Evolutionary conservation across 1,140 invertebrate genomes (phyloP).

Genomic region (Episyrphus balteatus): DNA sequence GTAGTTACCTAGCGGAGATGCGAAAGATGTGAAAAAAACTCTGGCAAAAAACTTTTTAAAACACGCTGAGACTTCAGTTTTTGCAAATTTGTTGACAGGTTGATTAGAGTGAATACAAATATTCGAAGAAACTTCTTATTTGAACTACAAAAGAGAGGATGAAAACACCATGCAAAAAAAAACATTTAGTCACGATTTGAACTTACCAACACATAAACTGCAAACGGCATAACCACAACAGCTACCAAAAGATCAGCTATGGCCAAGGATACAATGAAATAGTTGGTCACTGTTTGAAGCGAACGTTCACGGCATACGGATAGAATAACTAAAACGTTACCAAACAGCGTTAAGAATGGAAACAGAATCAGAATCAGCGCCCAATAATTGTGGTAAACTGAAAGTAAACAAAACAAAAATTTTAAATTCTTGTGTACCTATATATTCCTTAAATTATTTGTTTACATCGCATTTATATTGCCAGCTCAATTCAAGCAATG

Average conservation of each 20-base stretch:
- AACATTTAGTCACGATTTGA: too few relatives aligned
- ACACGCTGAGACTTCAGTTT: too few relatives aligned
- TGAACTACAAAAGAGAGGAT: too few relatives aligned
- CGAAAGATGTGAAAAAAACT: too few relatives aligned
- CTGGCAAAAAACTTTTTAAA: too few relatives aligned
- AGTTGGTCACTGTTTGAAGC: conserved; percentile 92
- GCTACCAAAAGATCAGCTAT: conserved; percentile 94
- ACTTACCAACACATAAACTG: conserved; percentile 92
- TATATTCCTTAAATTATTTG: conserved; percentile 2
- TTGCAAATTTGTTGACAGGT: too few relatives aligned
- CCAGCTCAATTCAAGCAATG: background rate
- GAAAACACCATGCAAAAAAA: too few relatives aligned
- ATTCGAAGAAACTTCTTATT: too few relatives aligned
- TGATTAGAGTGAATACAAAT: too few relatives aligned
- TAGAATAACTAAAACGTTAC: conserved; percentile 92
- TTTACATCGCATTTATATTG: background rate
- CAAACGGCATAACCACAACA: conserved; percentile 95
- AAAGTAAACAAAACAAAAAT: conserved; percentile 4
- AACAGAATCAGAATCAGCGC: conserved; percentile 77
- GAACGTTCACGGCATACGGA: conserved; percentile 82
- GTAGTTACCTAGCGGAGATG: too few relatives aligned
- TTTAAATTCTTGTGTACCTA: background rate
- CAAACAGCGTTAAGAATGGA: conserved; percentile 88
- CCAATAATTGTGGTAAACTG: conserved; percentile 63
- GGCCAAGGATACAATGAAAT: conserved; percentile 96